Evolutionary conservation across 2,113 vertebrate species (phyloP).

Genomic region (Cynoglossus semilaevis): DNA sequence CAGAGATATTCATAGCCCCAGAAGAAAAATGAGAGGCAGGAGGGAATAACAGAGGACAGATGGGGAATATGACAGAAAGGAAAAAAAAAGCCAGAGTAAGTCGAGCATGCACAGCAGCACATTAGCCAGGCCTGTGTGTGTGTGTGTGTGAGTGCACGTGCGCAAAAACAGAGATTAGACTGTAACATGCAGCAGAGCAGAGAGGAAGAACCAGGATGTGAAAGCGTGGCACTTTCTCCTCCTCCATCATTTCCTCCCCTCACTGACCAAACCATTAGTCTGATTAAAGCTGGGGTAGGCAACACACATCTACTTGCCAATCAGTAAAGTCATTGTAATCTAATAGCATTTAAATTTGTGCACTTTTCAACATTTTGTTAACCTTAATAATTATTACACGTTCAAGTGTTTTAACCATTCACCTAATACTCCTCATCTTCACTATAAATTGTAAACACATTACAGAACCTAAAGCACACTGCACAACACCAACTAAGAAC

Average conservation of each 20-base stretch:
- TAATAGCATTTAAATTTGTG: no score
- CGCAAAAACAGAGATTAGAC: slow-evolving; percentile 27
- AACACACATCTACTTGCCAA: neutral
- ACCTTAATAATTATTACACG: no score
- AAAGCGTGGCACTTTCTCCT: slow-evolving; percentile 47
- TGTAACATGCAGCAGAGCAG: slow-evolving; percentile 39
- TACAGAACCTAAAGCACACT: no score
- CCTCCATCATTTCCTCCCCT: neutral
- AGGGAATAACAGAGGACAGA: no score
- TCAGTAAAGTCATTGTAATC: neutral
- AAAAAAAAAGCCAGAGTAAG: slow-evolving; percentile 22
- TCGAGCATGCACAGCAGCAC: slow-evolving; percentile 26
- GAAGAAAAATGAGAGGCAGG: slow-evolving; percentile 7
- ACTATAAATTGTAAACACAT: no score
- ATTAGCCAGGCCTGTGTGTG: slow-evolving; percentile 5
- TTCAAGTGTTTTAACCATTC: no score
- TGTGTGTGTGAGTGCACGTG: neutral
- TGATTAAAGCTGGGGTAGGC: slow-evolving; percentile 22
- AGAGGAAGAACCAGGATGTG: slow-evolving; percentile 50
- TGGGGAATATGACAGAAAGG: neutral
- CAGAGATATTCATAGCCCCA: slow-evolving; percentile 46
- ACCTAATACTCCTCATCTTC: no score
- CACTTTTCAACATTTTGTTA: no score
- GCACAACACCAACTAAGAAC: no score
- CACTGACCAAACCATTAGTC: neutral